These are phyloP conservation scores for Dromius quadrimaculatus DNA, from an alignment of 2,888 invertebrate species.

Conservation along the genomic window DNA sequence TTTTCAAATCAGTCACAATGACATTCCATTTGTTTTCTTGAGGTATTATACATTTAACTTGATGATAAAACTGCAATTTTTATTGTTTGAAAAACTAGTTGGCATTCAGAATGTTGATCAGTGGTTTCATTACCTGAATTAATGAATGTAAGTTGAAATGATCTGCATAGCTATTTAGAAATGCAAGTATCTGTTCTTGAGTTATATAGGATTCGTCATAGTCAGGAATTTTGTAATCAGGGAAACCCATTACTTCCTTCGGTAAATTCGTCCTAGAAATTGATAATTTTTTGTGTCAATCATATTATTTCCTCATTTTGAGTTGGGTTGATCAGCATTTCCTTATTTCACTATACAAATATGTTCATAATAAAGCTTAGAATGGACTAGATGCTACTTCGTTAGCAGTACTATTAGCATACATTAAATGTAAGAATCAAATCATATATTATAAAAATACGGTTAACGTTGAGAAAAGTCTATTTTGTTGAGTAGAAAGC, in stretches of 20 bases:
- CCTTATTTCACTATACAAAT: too few species aligned
- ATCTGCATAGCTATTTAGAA: slow-evolving; percentile 76
- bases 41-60: slow-evolving; percentile 49
- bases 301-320: too few species aligned
- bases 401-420: too few species aligned
- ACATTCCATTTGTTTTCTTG: slow-evolving; percentile 60
- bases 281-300: neutral
- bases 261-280: slow-evolving; percentile 83
- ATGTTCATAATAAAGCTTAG: too few species aligned
- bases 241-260: slow-evolving; percentile 90
- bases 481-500: too few species aligned
- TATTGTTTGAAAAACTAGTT: slow-evolving; percentile 34
- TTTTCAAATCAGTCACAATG: slow-evolving; percentile 60
- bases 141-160: slow-evolving; percentile 73
- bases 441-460: too few species aligned
- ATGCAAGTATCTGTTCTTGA: slow-evolving; percentile 77
- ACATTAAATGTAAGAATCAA: too few species aligned
- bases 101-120: slow-evolving; percentile 6
- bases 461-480: too few species aligned
- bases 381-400: too few species aligned
- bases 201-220: slow-evolving; percentile 77
- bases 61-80: slow-evolving; percentile 39
- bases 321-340: too few species aligned
- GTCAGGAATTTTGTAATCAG: slow-evolving; percentile 81
- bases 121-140: slow-evolving; percentile 69